Conservation (phyloP, 2,113 vertebrate genomes). For the Colius striatus region DNA sequence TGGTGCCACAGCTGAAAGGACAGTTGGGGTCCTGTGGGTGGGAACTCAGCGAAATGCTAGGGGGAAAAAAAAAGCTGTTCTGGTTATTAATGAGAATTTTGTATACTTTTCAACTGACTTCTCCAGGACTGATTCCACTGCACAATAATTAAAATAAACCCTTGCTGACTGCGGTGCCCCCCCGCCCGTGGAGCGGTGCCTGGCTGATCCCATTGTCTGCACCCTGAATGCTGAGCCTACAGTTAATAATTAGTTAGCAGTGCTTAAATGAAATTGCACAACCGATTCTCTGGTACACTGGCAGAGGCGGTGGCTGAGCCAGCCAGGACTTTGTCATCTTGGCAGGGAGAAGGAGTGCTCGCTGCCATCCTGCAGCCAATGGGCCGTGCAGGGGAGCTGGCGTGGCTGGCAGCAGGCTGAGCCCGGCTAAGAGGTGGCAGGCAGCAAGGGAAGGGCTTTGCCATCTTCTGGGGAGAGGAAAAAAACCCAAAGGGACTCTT, state of each 20-base stretch:
- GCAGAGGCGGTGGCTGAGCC: not conserved
- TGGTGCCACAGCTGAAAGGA: not conserved
- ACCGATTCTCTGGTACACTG: constrained; percentile 29
- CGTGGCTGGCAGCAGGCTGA: not conserved
- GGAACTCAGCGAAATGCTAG: not conserved
- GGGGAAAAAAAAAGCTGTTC: not conserved
- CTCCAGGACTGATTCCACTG: constrained; percentile 20
- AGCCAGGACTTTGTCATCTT: constrained; percentile 36
- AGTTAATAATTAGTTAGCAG: constrained; percentile 64
- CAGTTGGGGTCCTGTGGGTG: not conserved
- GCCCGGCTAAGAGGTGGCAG: not conserved
- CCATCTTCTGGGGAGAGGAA: not conserved
- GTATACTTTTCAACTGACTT: not conserved
- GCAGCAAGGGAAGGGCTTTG: not conserved
- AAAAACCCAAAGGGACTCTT: not conserved
- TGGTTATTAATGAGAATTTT: constrained; percentile 42
- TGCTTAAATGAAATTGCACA: constrained; percentile 26
- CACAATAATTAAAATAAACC: constrained; percentile 49
- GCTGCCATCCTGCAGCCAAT: constrained; percentile 15
- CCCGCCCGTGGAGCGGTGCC: constrained; percentile 28
- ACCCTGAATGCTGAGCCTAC: constrained; percentile 54
- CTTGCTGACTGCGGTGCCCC: not conserved
- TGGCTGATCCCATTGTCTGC: constrained; percentile 66
- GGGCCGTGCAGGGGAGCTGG: not conserved
- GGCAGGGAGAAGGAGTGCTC: not conserved